Conservation (phyloP, 2,888 invertebrate species). For the Hemicrepidius hirtus region DNA sequence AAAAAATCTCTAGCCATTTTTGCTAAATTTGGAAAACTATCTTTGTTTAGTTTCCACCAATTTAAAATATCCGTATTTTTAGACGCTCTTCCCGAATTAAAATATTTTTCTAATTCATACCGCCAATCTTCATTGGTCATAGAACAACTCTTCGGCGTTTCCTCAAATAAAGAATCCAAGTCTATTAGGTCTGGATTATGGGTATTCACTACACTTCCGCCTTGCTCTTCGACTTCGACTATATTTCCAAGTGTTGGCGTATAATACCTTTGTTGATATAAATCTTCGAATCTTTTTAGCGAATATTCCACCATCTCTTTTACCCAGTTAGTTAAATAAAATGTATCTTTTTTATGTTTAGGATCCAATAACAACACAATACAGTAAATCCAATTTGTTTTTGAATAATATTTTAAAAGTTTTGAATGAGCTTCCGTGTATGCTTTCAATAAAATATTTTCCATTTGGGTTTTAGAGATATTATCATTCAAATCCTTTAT, state of each 20-base stretch:
- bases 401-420: no score
- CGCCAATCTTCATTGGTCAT: neutral
- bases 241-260: no score
- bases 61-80: no score
- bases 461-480: no score
- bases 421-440: no score
- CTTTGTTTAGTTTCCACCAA: neutral
- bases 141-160: no score
- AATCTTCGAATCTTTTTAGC: neutral
- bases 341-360: neutral
- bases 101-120: neutral
- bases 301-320: neutral
- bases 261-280: neutral
- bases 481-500: no score
- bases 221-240: no score
- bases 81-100: neutral
- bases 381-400: slow-evolving; percentile 18
- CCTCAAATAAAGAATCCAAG: no score
- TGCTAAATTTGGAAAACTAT: neutral
- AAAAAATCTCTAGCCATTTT: slow-evolving; percentile 11
- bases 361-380: slow-evolving; percentile 1
- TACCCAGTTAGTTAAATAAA: neutral
- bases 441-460: neutral
- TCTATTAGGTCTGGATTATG: neutral
- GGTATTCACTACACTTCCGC: no score